Conservation (phyloP, 64 coral and sea anemone species). For the Acropora yongei region DNA sequence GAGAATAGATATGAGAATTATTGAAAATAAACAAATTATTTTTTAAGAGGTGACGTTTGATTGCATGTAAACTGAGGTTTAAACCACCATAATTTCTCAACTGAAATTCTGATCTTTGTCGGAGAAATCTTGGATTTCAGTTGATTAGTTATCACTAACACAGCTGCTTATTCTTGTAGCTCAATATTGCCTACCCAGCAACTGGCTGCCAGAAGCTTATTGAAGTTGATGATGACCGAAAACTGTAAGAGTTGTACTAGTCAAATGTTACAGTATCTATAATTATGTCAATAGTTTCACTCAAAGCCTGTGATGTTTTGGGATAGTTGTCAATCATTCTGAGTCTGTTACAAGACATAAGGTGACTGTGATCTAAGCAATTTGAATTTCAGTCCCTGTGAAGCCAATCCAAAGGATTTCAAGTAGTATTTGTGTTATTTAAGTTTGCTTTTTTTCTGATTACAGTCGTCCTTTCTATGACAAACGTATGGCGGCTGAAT, state of each 20-base stretch:
- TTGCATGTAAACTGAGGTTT: no score
- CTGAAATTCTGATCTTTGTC: background rate
- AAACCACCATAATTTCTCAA: background rate
- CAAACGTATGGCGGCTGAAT: conserved; percentile 92
- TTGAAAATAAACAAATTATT: no score
- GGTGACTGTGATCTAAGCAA: no score
- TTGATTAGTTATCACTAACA: background rate
- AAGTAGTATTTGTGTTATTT: background rate
- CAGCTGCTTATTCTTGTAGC: conserved; percentile 37
- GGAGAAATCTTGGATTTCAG: background rate
- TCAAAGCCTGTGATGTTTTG: no score
- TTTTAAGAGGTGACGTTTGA: no score
- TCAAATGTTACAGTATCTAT: background rate
- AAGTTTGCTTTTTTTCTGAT: background rate
- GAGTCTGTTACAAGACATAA: no score
- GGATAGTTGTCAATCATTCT: background rate
- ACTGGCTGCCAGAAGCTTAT: conserved; percentile 96
- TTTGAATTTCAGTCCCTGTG: no score
- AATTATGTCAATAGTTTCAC: background rate
- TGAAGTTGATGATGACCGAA: conserved; percentile 98
- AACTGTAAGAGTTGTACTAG: conserved; percentile 74
- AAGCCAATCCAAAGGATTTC: no score
- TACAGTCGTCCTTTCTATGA: conserved; percentile 93
- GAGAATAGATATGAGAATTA: no score
- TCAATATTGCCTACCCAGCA: conserved; percentile 94